phyloP scores from a whole-genome alignment of 1,140 invertebrate species.

The Zaprionus inermis region DNA sequence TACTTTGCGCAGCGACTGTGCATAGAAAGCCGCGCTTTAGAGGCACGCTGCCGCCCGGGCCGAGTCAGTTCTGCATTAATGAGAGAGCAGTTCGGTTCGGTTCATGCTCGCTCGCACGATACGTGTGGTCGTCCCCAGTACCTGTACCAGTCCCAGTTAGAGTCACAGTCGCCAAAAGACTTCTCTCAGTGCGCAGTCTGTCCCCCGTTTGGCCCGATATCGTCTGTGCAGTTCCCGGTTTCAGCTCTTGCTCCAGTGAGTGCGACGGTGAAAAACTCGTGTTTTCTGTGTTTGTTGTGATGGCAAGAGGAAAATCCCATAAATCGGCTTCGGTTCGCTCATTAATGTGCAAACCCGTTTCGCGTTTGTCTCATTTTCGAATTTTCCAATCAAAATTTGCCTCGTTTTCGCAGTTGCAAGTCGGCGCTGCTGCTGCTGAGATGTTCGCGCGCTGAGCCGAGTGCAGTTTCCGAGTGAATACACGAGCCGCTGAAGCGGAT shows the following conservation, averaged over 20 bases:
- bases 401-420: slow-evolving; percentile 55
- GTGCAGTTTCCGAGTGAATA: slow-evolving; percentile 29
- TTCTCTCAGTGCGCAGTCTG: neutral
- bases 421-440: slow-evolving; percentile 55
- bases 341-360: slow-evolving; percentile 50
- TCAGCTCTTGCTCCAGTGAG: slow-evolving; percentile 26
- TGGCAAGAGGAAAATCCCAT: slow-evolving; percentile 44
- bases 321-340: slow-evolving; percentile 22
- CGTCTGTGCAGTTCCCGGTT: slow-evolving; percentile 13
- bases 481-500: slow-evolving; percentile 14
- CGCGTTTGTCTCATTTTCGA: slow-evolving; percentile 36
- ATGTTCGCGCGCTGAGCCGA: slow-evolving; percentile 34
- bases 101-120: slow-evolving; percentile 71
- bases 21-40: slow-evolving; percentile 77
- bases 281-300: slow-evolving; percentile 21
- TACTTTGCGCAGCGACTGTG: slow-evolving; percentile 70
- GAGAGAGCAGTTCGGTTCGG: slow-evolving; percentile 76
- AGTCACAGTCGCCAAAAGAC: slow-evolving; percentile 12
- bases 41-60: slow-evolving; percentile 54
- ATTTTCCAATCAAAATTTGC: slow-evolving; percentile 44
- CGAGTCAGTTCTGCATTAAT: slow-evolving; percentile 82
- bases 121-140: slow-evolving; percentile 59
- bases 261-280: slow-evolving; percentile 8
- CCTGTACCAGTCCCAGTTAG: neutral
- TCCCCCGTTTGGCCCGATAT: neutral